Evolutionary conservation across 2,888 invertebrate species (phyloP).

Genomic region (Hedya salicella): DNA sequence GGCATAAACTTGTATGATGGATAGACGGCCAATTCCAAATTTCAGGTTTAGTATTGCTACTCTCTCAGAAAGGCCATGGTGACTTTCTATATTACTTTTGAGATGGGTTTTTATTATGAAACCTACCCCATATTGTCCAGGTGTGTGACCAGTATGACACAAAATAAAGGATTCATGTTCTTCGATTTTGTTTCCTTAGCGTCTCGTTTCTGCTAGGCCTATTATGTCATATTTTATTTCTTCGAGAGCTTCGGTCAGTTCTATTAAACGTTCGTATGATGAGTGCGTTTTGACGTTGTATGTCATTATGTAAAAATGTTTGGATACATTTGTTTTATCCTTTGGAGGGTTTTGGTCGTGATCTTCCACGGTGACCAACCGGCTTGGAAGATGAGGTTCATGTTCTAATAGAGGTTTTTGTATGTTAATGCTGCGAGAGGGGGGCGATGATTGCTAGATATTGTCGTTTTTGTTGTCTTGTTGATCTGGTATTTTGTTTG

Average conservation of each 20-base stretch:
- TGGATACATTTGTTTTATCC: neutral
- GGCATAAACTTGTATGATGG: constrained; percentile 48
- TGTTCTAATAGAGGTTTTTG: constrained; percentile 3
- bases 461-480: constrained; percentile 32
- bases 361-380: constrained; percentile 45
- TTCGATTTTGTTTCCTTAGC: constrained; percentile 48
- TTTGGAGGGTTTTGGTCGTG: constrained; percentile 45
- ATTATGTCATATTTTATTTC: constrained; percentile 49
- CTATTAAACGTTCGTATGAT: constrained; percentile 31
- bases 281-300: constrained; percentile 47
- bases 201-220: constrained; percentile 48
- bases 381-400: constrained; percentile 43
- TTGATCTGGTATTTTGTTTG: neutral
- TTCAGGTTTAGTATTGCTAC: constrained; percentile 47
- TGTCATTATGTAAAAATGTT: constrained; percentile 12
- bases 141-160: constrained; percentile 47
- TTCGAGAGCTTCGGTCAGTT: constrained; percentile 21
- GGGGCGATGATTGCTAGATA: constrained; percentile 26
- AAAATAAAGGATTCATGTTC: constrained; percentile 50
- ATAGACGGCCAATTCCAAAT: constrained; percentile 23
- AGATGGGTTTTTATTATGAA: constrained; percentile 49
- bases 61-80: constrained; percentile 48
- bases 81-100: constrained; percentile 49
- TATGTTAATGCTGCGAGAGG: constrained; percentile 18
- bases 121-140: constrained; percentile 48